phyloP scores from a whole-genome alignment of 2,113 vertebrate genomes.

The Apodemus speciosus region DNA sequence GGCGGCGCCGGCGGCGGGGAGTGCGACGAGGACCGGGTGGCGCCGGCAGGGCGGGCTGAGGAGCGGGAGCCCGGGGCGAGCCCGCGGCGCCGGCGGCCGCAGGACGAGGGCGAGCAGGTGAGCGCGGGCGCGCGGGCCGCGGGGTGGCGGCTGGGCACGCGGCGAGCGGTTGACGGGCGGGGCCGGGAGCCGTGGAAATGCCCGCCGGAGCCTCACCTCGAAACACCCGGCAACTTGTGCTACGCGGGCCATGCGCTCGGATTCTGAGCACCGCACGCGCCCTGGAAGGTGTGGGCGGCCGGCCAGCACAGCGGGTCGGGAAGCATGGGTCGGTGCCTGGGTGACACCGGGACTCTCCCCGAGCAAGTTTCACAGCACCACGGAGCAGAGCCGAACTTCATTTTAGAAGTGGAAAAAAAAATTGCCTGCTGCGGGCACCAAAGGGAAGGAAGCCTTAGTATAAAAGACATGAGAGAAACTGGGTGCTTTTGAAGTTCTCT shows the following conservation, averaged over 20 bases:
- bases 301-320: not conserved
- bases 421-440: not conserved
- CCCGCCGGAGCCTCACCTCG: not conserved
- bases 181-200: not conserved
- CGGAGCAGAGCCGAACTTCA: not conserved
- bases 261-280: not conserved
- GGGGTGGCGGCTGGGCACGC: not conserved
- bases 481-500: not conserved
- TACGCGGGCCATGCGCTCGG: not conserved
- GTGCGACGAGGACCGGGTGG: constrained; percentile 65
- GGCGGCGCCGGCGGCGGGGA: constrained; percentile 63
- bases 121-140: not conserved
- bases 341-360: not conserved
- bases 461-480: not conserved
- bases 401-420: constrained; percentile 14
- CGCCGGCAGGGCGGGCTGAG: not conserved
- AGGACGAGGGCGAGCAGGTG: constrained; percentile 52
- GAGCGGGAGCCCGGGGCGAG: constrained; percentile 31
- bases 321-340: not conserved
- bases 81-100: constrained; percentile 46
- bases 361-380: not conserved
- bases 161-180: not conserved
- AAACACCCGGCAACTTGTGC: not conserved
- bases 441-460: not conserved
- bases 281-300: not conserved